Percentiles rank a stretch among this genome's conserved stretches.
Conservation (phyloP, 2,113 vertebrate species). For the Platysteira castanea region DNA sequence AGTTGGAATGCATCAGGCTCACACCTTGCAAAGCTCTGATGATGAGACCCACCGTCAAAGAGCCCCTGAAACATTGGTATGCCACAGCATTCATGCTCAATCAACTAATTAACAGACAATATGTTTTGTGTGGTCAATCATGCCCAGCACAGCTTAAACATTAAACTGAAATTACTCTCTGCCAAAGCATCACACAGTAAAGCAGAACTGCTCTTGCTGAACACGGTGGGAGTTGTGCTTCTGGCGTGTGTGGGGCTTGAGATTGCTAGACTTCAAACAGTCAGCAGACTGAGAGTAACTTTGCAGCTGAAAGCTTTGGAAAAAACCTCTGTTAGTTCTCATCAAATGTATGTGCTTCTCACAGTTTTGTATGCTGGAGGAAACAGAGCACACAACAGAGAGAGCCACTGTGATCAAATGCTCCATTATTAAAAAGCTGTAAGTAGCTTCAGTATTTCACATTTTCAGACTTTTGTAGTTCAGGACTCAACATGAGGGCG, state of each 20-base stretch:
- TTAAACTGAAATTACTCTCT: background rate
- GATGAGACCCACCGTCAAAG: background rate
- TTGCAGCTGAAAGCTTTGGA: background rate
- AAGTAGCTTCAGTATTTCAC: background rate
- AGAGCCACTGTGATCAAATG: background rate
- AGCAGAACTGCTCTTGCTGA: background rate
- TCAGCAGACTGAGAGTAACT: background rate
- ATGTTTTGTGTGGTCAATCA: background rate
- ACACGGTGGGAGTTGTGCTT: background rate
- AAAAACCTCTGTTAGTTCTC: background rate
- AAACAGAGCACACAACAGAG: background rate
- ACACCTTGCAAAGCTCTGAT: background rate
- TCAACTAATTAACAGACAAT: background rate
- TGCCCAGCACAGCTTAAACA: background rate
- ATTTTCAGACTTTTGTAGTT: background rate
- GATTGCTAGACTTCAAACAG: background rate
- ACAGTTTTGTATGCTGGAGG: background rate
- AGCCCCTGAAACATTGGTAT: background rate
- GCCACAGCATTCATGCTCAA: background rate
- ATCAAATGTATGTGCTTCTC: background rate
- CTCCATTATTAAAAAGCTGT: background rate
- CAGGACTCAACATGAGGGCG: background rate
- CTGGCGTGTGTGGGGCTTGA: background rate
- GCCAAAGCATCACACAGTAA: background rate
- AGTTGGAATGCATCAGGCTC: background rate